Base-by-base conservation (phyloP, 2,113 vertebrate genomes). In the Euleptes europaea region DNA sequence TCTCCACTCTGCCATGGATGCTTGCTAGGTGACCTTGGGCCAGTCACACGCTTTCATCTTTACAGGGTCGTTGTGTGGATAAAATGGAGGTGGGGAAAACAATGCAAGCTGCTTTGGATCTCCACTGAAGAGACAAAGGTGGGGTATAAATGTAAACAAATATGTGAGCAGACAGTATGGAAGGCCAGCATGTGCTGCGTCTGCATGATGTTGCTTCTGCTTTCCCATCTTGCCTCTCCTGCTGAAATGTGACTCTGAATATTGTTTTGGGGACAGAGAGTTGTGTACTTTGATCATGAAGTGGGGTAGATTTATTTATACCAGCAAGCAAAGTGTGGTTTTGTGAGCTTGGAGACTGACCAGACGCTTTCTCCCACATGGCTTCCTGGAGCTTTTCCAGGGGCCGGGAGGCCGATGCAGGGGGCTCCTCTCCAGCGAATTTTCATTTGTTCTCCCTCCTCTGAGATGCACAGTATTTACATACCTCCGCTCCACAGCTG, bases 391-490 rank as follows among this genome's bases (percentile, higher is more conserved):
- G 31, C 72, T 65, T 87, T 74, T 85, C 60, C 75, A 40, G 83
- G 49, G 79, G 28, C 83, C 47, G 72, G 38, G 87, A 67, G n/a
- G 69, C 65, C 51, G 63, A 63, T 84, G 54, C 3, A 0, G 51
- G 47, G 65, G 17, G 19, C 13, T 1, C 0, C 38, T 83, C 86
- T 84, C 74, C 84, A 67, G 87, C 83, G 5, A 0, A 33, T 88
- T 74, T 67, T 89, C 78, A 82, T 42, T 57, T 85, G 82, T 84
- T 91, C 92, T 51, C 26, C 84, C 85, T 88, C 86, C 81, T 77
- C 65, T 76, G 82, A 42, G 73, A 57, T 33, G 51, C 40, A 60
- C 83, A 88, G n/a, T 88, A 84, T 93, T 94, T 94, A 90, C 88
- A 91, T 93, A 82, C 69, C 83, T 92, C 83, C 40, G 54, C 65